These are phyloP conservation scores for Eurystomus glaucurus DNA, from an alignment of 2,797 vertebrate genomes.

Conservation along the genomic window DNA sequence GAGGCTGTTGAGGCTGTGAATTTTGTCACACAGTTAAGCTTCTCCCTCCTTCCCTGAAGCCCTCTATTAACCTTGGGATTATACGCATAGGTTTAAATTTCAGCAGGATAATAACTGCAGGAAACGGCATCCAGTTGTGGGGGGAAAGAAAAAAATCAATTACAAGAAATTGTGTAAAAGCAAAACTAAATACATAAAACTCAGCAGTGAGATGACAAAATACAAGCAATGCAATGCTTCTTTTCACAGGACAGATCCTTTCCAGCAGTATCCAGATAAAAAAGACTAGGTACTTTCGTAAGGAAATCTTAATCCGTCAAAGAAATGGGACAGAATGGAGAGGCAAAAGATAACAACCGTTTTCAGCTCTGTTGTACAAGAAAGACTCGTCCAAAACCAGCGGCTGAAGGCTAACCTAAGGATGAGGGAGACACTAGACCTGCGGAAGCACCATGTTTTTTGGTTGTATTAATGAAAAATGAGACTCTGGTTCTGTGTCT, in stretches of 20 bases:
- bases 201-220: background rate
- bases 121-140: background rate
- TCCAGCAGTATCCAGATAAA: background rate
- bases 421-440: background rate
- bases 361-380: background rate
- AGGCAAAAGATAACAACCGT: background rate
- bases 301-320: background rate
- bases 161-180: background rate
- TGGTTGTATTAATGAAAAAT: background rate
- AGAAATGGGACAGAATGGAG: background rate
- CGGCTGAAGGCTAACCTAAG: background rate
- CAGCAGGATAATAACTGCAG: background rate
- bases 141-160: background rate
- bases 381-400: background rate
- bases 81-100: background rate
- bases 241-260: background rate
- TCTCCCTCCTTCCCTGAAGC: background rate
- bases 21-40: background rate
- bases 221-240: background rate
- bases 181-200: slow-evolving; percentile 42
- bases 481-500: background rate
- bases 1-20: background rate
- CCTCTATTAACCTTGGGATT: slow-evolving; percentile 32
- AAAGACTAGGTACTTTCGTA: background rate
- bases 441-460: background rate